These are phyloP conservation scores for Sminthurinus signatus DNA, from an alignment of 1,140 invertebrate species.

Conservation along the genomic window DNA sequence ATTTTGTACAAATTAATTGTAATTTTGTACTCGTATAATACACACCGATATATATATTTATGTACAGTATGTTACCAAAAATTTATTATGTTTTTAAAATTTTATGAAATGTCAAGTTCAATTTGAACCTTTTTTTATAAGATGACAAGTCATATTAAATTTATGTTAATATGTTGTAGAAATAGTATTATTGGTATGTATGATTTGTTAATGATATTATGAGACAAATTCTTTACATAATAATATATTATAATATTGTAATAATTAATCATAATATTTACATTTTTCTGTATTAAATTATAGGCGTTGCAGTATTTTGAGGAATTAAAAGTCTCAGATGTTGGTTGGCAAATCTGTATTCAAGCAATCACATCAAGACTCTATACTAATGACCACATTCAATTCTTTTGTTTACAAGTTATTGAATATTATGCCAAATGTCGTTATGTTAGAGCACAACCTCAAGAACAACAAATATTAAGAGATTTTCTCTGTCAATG, in stretches of 20 bases:
- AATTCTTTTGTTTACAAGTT: constrained; percentile 53
- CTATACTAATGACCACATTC: constrained; percentile 47
- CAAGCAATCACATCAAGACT: constrained; percentile 43
- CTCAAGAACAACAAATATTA: constrained; percentile 39
- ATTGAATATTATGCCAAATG: constrained; percentile 49
- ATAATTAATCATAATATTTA: neutral
- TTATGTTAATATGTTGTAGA: constrained; percentile 1
- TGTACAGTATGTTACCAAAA: too few relatives aligned
- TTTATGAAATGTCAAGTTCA: too few relatives aligned
- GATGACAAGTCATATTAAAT: too few relatives aligned
- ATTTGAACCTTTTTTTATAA: too few relatives aligned
- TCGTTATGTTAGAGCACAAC: constrained; percentile 40
- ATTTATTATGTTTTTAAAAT: too few relatives aligned
- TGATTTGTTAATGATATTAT: neutral
- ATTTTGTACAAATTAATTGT: too few relatives aligned
- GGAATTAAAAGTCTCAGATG: constrained; percentile 47
- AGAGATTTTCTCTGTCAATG: constrained; percentile 43
- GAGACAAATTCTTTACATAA: neutral
- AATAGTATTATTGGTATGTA: neutral
- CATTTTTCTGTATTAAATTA: neutral
- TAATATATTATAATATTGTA: neutral
- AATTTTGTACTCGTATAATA: too few relatives aligned
- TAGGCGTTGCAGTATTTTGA: constrained; percentile 42
- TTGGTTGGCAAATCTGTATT: constrained; percentile 52
- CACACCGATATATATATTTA: too few relatives aligned